Conservation (phyloP, 1,140 invertebrate genomes). For the Drosophila subpulchrella region DNA sequence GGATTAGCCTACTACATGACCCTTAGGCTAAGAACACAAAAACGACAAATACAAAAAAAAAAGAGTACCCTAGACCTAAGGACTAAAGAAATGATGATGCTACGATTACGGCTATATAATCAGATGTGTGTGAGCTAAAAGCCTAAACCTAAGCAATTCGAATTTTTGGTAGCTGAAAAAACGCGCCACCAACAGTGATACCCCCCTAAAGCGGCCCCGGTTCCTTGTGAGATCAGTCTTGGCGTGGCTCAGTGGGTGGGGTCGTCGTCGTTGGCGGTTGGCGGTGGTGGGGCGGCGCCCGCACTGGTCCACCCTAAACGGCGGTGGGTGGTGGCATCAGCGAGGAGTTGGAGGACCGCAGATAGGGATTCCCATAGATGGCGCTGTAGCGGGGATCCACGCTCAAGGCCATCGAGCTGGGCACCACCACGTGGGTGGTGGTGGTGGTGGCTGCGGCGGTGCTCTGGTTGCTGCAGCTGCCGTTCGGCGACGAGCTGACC, state of each 20-base stretch:
- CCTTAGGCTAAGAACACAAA: constrained; percentile 26
- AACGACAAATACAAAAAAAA: constrained; percentile 16
- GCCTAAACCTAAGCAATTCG: constrained; percentile 32
- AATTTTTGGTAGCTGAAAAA: constrained; percentile 59
- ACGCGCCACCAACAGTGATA: constrained; percentile 7
- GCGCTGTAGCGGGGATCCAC: constrained; percentile 95
- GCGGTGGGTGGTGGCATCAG: constrained; percentile 84
- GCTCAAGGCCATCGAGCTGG: constrained; percentile 84
- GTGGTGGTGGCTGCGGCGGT: constrained; percentile 62
- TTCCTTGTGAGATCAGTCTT: constrained; percentile 46
- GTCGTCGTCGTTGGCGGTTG: background rate
- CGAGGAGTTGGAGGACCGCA: constrained; percentile 87
- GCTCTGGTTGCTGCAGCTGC: constrained; percentile 82
- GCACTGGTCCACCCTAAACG: constrained; percentile 52
- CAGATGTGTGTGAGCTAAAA: constrained; percentile 30
- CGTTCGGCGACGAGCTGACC: constrained; percentile 82
- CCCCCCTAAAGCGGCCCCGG: constrained; percentile 6
- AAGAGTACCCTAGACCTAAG: constrained; percentile 10
- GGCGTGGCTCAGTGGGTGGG: constrained; percentile 6
- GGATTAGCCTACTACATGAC: constrained; percentile 16
- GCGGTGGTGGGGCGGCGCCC: background rate
- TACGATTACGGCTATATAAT: constrained; percentile 21
- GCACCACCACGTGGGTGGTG: constrained; percentile 75
- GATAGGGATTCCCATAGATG: constrained; percentile 94
- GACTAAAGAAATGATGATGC: constrained; percentile 23